These are phyloP conservation scores for Ectemnius cavifrons DNA, from an alignment of 2,888 invertebrate genomes.

Conservation along the genomic window DNA sequence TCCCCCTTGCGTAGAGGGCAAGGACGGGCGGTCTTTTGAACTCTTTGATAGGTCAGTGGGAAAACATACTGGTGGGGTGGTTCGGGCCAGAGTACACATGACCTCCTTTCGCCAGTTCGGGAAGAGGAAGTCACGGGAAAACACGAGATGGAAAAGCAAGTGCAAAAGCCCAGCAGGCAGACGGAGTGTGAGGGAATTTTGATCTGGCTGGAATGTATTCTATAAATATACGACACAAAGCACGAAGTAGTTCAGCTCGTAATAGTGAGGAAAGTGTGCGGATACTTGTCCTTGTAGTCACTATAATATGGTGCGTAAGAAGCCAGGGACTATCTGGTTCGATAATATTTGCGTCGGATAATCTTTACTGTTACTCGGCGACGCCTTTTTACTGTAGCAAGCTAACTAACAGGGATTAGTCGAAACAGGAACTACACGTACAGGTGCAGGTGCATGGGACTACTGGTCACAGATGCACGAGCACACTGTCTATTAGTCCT, in stretches of 20 bases:
- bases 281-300: no score
- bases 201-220: no score
- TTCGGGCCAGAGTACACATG: slow-evolving; percentile 11
- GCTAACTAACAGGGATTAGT: slow-evolving; percentile 1
- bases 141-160: slow-evolving; percentile 12
- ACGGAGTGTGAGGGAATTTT: no score
- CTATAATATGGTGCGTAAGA: no score
- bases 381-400: slow-evolving; percentile 1
- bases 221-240: no score
- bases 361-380: background rate
- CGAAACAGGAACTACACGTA: background rate
- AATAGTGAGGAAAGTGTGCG: no score
- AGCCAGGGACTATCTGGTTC: no score
- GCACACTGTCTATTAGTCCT: slow-evolving; percentile 58
- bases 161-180: background rate
- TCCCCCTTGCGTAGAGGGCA: background rate
- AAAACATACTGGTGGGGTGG: slow-evolving; percentile 20
- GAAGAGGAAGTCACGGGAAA: slow-evolving; percentile 15
- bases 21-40: slow-evolving; percentile 27
- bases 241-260: no score
- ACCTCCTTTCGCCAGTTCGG: slow-evolving; percentile 11
- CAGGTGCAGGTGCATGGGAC: slow-evolving; percentile 33
- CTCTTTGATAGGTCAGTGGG: slow-evolving; percentile 36
- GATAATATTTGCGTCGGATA: background rate
- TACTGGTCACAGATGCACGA: slow-evolving; percentile 55